Evolutionary conservation across 2,888 invertebrate species (phyloP).

Genomic region (Lycocerus yunnanus): DNA sequence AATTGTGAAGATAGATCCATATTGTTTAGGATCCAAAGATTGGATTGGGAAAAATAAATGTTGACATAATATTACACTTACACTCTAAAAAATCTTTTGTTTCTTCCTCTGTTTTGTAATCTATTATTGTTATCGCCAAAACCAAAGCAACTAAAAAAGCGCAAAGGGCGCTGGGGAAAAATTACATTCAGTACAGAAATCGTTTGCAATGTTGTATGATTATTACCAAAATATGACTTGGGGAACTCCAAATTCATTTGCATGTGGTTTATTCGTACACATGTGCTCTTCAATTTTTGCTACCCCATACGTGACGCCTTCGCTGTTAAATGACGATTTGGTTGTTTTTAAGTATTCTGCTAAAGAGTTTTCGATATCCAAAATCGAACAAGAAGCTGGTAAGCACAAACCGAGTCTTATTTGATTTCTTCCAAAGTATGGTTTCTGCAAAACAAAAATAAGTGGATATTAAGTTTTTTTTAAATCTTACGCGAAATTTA

Average conservation of each 20-base stretch:
- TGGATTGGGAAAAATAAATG: too few relatives aligned
- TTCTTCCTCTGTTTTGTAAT: neutral
- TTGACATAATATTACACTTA: neutral
- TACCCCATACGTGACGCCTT: neutral
- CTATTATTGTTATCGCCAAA: neutral
- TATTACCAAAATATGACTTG: neutral
- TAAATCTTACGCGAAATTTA: neutral
- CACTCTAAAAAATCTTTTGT: neutral
- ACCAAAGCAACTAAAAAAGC: neutral
- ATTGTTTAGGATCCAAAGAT: too few relatives aligned
- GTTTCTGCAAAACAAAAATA: neutral
- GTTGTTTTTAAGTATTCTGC: neutral
- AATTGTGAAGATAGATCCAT: too few relatives aligned
- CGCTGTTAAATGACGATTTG: neutral
- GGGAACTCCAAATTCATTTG: neutral
- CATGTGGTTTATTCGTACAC: neutral
- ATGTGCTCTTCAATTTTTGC: neutral
- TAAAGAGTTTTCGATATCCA: neutral
- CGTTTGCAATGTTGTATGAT: neutral
- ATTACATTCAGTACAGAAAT: neutral
- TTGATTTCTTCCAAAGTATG: neutral
- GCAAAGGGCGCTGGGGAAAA: neutral
- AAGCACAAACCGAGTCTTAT: neutral
- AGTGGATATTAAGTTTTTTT: too few relatives aligned
- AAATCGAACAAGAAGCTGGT: neutral